A percentile compares a stretch with the other conserved stretches of the same genome.
Conservation (phyloP, 2,113 vertebrate species). For the Haplochromis burtoni region DNA sequence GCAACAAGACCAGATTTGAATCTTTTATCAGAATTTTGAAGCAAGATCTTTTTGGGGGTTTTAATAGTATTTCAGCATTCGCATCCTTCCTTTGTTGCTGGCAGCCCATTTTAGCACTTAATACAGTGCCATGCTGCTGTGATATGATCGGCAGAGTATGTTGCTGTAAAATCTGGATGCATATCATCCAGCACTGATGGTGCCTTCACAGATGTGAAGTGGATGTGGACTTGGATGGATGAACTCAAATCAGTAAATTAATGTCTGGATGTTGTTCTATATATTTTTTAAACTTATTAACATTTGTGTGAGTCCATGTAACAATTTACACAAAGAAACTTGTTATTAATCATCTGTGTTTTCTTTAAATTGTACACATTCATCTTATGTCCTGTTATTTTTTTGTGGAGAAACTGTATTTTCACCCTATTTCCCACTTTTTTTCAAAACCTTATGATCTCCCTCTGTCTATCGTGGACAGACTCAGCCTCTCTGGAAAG, state of each 20-base stretch:
- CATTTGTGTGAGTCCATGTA: not conserved
- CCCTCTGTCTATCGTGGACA: not conserved
- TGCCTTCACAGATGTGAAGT: not conserved
- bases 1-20: not conserved
- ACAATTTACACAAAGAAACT: not conserved
- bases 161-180: not conserved
- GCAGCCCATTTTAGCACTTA: not conserved
- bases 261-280: not conserved
- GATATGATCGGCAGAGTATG: not conserved
- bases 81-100: rapidly evolving
- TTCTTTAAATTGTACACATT: rapidly evolving
- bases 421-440: not conserved
- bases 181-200: not conserved
- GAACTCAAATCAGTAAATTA: rapidly evolving
- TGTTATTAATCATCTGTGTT: not conserved
- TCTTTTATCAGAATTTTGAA: not conserved
- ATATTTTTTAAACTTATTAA: not conserved
- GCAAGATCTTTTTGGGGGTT: rapidly evolving
- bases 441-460: not conserved
- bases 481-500: not conserved
- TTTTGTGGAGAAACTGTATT: not conserved
- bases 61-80: not conserved
- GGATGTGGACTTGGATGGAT: rapidly evolving
- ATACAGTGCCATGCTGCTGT: rapidly evolving
- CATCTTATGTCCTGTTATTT: not conserved